Base-by-base conservation (phyloP, 2,797 vertebrate species). In the Phrynocephalus vlangalii region DNA sequence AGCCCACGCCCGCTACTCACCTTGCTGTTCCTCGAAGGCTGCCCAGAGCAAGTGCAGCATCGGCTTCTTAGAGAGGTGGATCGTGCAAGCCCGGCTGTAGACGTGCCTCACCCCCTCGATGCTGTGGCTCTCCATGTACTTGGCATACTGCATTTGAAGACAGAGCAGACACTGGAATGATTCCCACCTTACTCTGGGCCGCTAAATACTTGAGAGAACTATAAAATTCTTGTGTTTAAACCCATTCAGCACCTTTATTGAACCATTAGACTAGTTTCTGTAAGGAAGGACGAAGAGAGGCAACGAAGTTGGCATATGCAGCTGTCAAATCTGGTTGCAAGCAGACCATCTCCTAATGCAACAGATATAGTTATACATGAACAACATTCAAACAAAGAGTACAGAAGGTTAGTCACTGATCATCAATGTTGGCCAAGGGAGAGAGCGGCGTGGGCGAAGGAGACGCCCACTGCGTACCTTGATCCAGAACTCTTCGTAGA, bases 211-310 rank as follows among this genome's bases (percentile, higher is more conserved):
- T 97, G 98, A 98, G 98, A 99, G 98, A 99, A 98, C 97, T 98
- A 98, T 98, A 98, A 98, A 99, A 98, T 98, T 98, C 98, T 99
- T 97, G 97, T 97, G 91, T 99, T 98, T 98, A 99, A 99, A 99
- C 99, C 99, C 98, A 98, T 98, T 97, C 99, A 99, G 99, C 99
- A 99, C 99, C 99, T 99, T 99, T 98, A 99, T 99, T 98, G 98
- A 99, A 99, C 98, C 98, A 99, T 99, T 99, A 99, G 98, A 99
- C 99, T 99, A 99, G 98, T 98, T 98, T 99, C 99, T 99, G 98
- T 99, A 99, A 99, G 98, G 98, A 99, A 99, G 98, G 98, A 98
- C 98, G 99, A 98, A 99, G 98, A 98, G 99, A 99, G 99, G 99
- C 98, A 99, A 99, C 98, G 98, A 98, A 97, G 98, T 99, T 99